phyloP scores from a whole-genome alignment of 2,888 invertebrate species.

The Macaria liturata region DNA sequence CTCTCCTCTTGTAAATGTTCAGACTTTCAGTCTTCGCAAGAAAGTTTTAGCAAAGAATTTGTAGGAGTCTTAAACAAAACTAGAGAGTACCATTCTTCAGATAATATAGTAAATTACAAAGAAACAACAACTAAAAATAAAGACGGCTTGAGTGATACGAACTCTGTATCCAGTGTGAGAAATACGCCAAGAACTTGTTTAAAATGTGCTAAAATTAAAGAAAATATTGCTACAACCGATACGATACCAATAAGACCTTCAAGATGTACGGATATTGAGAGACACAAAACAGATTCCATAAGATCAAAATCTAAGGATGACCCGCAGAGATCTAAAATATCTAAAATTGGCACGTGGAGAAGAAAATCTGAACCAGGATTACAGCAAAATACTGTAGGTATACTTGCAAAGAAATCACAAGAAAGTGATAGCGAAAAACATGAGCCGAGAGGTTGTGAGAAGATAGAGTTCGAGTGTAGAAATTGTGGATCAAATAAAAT shows the following conservation, averaged over 20 bases:
- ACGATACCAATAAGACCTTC: conserved; percentile 62
- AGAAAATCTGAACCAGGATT: conserved; percentile 89
- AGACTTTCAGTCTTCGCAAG: conserved; percentile 76
- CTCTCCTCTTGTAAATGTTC: conserved; percentile 65
- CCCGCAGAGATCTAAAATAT: conserved; percentile 72
- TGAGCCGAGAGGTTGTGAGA: conserved; percentile 65
- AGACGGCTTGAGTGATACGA: conserved; percentile 64
- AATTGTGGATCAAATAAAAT: conserved; percentile 77
- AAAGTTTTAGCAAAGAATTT: conserved; percentile 72
- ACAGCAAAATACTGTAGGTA: conserved; percentile 63
- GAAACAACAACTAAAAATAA: conserved; percentile 60
- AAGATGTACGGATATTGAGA: conserved; percentile 65
- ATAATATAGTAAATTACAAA: conserved; percentile 70
- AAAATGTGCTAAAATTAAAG: conserved; percentile 78
- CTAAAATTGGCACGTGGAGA: conserved; percentile 86
- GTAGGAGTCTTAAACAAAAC: conserved; percentile 63
- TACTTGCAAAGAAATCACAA: conserved; percentile 61
- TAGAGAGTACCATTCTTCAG: conserved; percentile 74
- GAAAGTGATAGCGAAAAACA: conserved; percentile 66
- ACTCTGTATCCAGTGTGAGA: conserved; percentile 59
- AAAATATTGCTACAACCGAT: conserved; percentile 73
- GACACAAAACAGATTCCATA: conserved; percentile 68
- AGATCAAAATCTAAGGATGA: conserved; percentile 79
- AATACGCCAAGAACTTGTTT: conserved; percentile 73
- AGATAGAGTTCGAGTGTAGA: conserved; percentile 76